Base-by-base conservation (phyloP, 2,113 vertebrate species). In the Sporophila hypoxantha region DNA sequence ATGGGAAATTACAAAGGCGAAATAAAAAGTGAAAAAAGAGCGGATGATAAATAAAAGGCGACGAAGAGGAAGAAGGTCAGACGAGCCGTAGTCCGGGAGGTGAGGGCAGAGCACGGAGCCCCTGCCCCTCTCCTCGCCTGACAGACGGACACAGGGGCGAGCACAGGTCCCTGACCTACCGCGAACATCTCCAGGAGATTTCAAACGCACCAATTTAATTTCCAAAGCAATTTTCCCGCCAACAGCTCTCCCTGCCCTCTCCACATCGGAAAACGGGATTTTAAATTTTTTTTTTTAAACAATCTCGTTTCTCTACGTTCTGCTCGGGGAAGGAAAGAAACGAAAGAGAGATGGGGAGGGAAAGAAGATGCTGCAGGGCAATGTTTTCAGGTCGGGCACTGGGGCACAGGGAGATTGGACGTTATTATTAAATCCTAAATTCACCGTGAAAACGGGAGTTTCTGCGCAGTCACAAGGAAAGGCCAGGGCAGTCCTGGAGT, bases 361-460 rank as follows among this genome's bases (percentile, higher is more conserved):
- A 71, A 93, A 87, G 53, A 67, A 85, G 39, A 70, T 76, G 77
- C 52, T 65, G 66, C 36, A 71, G 39, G 34, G 73, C 56, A 85
- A 30, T 66, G 50, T 73, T 90, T 91, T 78, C 62, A 61, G 86
- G 60, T 75, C 69, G 49, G 55, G 32, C 49, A 70, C 44, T 10
- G 73, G 82, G 82, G 82, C 88, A 88, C 46, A 29, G 52, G 15
- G 67, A 89, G 53, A 60, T 52, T 55, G 64, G 79, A 29, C 11
- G 17, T 39, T 83, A 71, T 70, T 92, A 88, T 95, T 95, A 93
- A 92, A 90, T 50, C 53, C 83, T 79, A 89, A 94, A 92, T 87
- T 46, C 73, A 76, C 85, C 93, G 36, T 93, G 91, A 78, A 92
- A 76, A 88, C 11, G 25, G 39, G 59, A 77, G 50, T 55, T 88